Evolutionary conservation across 2,113 vertebrate species (phyloP).

Genomic region (Lethenteron camtschaticum): DNA sequence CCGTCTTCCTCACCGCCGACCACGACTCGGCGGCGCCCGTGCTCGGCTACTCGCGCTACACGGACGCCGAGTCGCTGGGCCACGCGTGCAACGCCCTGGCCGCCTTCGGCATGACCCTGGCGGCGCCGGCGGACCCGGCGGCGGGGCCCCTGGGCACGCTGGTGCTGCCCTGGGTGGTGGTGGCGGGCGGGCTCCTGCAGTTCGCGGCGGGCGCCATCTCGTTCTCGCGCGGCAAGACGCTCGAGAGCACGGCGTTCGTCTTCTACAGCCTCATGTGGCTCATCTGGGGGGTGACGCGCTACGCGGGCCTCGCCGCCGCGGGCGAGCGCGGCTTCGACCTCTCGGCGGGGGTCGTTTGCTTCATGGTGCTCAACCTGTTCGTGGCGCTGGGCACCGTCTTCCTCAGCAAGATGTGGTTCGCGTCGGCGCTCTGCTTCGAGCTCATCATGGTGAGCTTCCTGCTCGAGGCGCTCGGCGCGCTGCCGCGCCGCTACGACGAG

Average conservation of each 20-base stretch:
- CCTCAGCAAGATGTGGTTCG: slow-evolving; percentile 36
- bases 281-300: slow-evolving; percentile 50
- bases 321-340: slow-evolving; percentile 28
- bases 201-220: slow-evolving; percentile 33
- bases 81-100: slow-evolving; percentile 40
- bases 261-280: slow-evolving; percentile 49
- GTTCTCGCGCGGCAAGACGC: slow-evolving; percentile 50
- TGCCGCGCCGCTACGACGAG: slow-evolving; percentile 40
- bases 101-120: slow-evolving; percentile 32
- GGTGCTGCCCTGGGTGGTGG: slow-evolving; percentile 44
- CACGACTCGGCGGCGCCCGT: slow-evolving; percentile 24
- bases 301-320: slow-evolving; percentile 25
- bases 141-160: slow-evolving; percentile 23
- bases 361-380: slow-evolving; percentile 49
- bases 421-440: slow-evolving; percentile 35
- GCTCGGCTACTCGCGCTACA: slow-evolving; percentile 52
- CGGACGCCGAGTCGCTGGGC: slow-evolving; percentile 39
- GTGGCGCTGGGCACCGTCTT: slow-evolving; percentile 35
- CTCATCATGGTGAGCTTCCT: slow-evolving; percentile 50
- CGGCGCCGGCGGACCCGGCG: slow-evolving; percentile 16
- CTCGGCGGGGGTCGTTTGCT: slow-evolving; percentile 34
- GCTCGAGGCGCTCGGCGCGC: slow-evolving; percentile 29
- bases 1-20: too few relatives aligned
- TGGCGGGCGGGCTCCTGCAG: slow-evolving; percentile 40
- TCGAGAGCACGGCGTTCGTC: slow-evolving; percentile 51